phyloP scores from a whole-genome alignment of 2,888 invertebrate genomes.

The Alsophila aescularia region DNA sequence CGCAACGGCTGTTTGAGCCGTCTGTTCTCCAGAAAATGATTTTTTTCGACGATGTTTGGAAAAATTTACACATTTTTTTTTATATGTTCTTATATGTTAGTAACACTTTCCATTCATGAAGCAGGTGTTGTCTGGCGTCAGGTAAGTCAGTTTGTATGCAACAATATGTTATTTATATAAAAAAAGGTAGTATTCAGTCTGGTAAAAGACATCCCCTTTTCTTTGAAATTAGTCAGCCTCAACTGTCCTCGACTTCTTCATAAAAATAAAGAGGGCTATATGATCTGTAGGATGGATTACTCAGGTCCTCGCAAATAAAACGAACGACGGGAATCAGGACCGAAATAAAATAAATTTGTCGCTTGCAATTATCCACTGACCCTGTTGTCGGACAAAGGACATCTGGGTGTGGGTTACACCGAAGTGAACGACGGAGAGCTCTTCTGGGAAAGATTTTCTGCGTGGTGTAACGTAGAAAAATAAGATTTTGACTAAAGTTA shows the following conservation, averaged over 20 bases:
- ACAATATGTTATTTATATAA: too few relatives aligned
- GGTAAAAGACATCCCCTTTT: background rate
- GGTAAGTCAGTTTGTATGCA: background rate
- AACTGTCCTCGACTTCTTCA: constrained; percentile 11
- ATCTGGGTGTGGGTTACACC: constrained; percentile 40
- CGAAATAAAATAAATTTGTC: constrained; percentile 52
- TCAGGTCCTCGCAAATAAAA: constrained; percentile 44
- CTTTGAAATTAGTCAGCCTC: constrained; percentile 4
- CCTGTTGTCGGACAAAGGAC: constrained; percentile 42
- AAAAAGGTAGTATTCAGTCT: background rate
- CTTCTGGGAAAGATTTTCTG: too few relatives aligned
- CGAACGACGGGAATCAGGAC: constrained; percentile 48
- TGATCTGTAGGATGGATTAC: constrained; percentile 23
- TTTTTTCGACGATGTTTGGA: too few relatives aligned
- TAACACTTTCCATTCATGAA: too few relatives aligned
- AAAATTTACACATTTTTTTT: too few relatives aligned
- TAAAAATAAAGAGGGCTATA: constrained; percentile 23
- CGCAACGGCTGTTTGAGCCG: too few relatives aligned
- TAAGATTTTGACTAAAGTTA: too few relatives aligned
- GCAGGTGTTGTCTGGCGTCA: too few relatives aligned
- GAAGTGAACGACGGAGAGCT: background rate
- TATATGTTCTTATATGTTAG: too few relatives aligned
- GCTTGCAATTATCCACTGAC: constrained; percentile 49
- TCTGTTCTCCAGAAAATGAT: too few relatives aligned
- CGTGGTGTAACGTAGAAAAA: too few relatives aligned